Evolutionary conservation across 2,888 invertebrate genomes (phyloP).

Genomic region (Lasioglossum leucozonium): DNA sequence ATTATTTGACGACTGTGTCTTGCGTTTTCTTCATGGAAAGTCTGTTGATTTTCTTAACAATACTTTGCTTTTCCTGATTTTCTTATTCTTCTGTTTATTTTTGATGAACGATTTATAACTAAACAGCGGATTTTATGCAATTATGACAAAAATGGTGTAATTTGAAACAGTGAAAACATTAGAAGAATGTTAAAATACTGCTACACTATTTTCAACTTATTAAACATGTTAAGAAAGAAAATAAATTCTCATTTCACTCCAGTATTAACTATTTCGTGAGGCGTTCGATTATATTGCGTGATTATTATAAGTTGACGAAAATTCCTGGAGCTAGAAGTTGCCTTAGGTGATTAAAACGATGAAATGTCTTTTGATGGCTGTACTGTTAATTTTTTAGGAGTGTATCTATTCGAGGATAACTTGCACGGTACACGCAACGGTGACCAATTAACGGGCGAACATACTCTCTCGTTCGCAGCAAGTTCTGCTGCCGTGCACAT

Average conservation of each 20-base stretch:
- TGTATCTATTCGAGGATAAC: not conserved
- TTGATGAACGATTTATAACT: not conserved
- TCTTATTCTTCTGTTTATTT: not conserved
- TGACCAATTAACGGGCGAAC: not conserved
- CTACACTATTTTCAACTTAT: too few species aligned
- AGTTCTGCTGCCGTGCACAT: not conserved
- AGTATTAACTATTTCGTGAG: not conserved
- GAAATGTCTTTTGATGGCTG: not conserved
- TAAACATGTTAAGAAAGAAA: too few species aligned
- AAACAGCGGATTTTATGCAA: too few species aligned
- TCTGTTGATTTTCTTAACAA: not conserved
- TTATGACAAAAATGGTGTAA: too few species aligned
- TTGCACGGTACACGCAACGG: not conserved
- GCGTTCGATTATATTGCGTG: not conserved
- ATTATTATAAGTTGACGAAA: not conserved
- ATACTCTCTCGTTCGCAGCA: not conserved
- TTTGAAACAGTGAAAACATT: too few species aligned
- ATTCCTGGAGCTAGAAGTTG: not conserved
- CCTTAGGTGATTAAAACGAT: not conserved
- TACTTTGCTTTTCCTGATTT: too few species aligned
- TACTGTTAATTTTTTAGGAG: not conserved
- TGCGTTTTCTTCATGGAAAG: not conserved
- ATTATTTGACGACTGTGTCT: constrained; percentile 6
- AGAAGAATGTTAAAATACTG: too few species aligned
- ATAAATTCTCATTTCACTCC: too few species aligned